Percentiles rank a stretch among this genome's conserved stretches.
phyloP scores from a whole-genome alignment of 2,888 invertebrate genomes.

The Drosophila imparisetae region DNA sequence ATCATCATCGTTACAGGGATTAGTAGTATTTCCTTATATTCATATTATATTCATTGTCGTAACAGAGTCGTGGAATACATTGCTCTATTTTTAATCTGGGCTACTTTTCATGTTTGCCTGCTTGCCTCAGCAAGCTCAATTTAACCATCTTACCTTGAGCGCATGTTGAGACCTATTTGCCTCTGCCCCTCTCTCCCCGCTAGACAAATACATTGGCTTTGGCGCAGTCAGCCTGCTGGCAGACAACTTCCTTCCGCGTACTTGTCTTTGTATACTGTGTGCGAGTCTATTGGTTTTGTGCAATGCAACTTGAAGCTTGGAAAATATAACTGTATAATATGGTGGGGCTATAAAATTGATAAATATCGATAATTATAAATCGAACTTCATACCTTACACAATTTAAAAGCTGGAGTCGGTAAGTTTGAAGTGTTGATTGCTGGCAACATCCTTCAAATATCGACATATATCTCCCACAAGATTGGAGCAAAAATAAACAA shows the following conservation, averaged over 20 bases:
- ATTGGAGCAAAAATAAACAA: background rate
- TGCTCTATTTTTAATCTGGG: background rate
- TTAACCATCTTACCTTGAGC: conserved; percentile 35
- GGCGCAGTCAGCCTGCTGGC: conserved; percentile 8
- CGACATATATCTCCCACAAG: background rate
- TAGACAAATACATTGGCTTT: background rate
- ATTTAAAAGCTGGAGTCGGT: background rate
- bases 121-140: conserved; percentile 22
- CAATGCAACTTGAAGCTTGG: background rate
- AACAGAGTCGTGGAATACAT: background rate
- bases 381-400: background rate
- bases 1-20: background rate
- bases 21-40: background rate
- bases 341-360: background rate
- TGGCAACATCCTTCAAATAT: too few species aligned
- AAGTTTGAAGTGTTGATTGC: background rate
- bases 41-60: background rate
- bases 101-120: conserved; percentile 1
- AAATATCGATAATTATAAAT: background rate
- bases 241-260: conserved; percentile 44
- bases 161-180: conserved; percentile 20
- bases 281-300: background rate
- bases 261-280: conserved; percentile 1
- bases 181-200: background rate
- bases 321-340: background rate